Conservation (phyloP, 2,888 invertebrate species). For the Cistogaster globosa region DNA sequence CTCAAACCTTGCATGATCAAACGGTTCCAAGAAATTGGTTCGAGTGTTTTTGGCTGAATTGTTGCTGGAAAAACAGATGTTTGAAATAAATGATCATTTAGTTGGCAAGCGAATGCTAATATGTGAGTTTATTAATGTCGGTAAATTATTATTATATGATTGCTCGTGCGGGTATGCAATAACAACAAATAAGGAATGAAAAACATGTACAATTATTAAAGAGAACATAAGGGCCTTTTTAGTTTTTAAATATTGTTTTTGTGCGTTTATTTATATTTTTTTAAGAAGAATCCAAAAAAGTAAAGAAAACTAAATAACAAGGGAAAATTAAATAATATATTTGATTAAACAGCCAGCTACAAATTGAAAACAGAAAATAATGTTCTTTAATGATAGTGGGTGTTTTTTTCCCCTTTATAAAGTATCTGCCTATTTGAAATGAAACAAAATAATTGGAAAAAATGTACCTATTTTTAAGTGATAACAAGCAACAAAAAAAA, state of each 20-base stretch:
- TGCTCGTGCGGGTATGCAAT: slow-evolving; percentile 33
- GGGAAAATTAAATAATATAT: too few relatives aligned
- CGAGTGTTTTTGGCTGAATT: slow-evolving; percentile 42
- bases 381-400: slow-evolving; percentile 25
- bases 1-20: slow-evolving; percentile 61
- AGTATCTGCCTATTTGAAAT: too few relatives aligned
- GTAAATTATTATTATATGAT: neutral
- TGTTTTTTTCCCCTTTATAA: neutral
- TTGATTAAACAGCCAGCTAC: slow-evolving; percentile 5
- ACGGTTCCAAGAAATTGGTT: slow-evolving; percentile 33
- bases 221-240: slow-evolving; percentile 27
- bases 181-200: slow-evolving; percentile 35
- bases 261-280: neutral
- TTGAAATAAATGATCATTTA: slow-evolving; percentile 70
- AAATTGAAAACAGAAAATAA: slow-evolving; percentile 28
- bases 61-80: slow-evolving; percentile 61
- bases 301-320: slow-evolving; percentile 33
- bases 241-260: too few relatives aligned
- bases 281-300: slow-evolving; percentile 48
- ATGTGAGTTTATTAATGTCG: slow-evolving; percentile 72
- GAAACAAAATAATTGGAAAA: too few relatives aligned
- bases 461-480: too few relatives aligned
- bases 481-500: slow-evolving; percentile 12
- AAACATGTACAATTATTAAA: slow-evolving; percentile 30
- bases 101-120: slow-evolving; percentile 77